These are phyloP conservation scores for Neria commutata DNA, from an alignment of 2,888 invertebrate species.

Conservation along the genomic window DNA sequence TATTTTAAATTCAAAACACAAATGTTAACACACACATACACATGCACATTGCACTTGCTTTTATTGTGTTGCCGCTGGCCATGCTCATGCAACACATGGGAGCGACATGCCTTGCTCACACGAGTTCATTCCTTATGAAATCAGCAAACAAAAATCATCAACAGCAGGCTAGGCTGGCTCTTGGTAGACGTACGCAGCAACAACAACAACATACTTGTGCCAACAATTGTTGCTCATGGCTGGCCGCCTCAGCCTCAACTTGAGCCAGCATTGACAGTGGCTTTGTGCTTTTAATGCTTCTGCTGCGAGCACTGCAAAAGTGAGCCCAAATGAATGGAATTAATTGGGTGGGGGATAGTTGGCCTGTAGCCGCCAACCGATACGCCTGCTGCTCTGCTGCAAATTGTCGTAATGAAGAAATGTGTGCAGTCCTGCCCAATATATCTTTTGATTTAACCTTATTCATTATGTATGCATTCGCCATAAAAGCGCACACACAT, in stretches of 20 bases:
- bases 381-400: background rate
- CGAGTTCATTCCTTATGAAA: background rate
- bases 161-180: background rate
- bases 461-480: too few species aligned
- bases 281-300: background rate
- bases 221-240: too few species aligned
- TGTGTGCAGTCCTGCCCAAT: constrained; percentile 14
- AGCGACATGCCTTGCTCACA: background rate
- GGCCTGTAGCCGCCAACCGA: background rate
- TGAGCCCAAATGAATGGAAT: background rate
- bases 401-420: constrained; percentile 17
- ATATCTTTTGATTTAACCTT: background rate
- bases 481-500: too few species aligned
- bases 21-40: background rate
- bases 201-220: too few species aligned
- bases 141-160: background rate
- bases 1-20: too few species aligned
- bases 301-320: background rate
- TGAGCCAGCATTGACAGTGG: too few species aligned
- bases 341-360: background rate
- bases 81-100: background rate
- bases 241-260: too few species aligned
- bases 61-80: background rate
- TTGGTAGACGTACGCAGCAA: too few species aligned
- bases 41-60: background rate